A percentile compares a stretch with the other conserved stretches of the same genome.
phyloP scores from a whole-genome alignment of 2,113 vertebrate genomes.

The Recurvirostra avosetta region DNA sequence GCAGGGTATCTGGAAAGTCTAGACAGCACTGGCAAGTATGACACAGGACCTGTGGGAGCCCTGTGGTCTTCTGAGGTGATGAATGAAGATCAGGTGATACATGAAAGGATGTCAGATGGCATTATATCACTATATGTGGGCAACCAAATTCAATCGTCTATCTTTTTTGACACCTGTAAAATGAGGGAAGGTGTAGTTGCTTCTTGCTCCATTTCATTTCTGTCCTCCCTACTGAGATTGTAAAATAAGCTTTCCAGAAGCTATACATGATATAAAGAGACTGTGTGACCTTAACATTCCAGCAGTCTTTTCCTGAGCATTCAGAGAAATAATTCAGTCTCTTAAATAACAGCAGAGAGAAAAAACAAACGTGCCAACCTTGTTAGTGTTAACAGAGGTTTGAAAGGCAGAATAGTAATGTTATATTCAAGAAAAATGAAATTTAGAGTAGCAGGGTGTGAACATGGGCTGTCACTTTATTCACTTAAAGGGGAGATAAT shows the following conservation, averaged over 20 bases:
- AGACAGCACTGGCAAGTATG: not conserved
- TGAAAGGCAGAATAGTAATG: not conserved
- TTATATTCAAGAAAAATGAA: not conserved
- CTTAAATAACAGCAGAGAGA: not conserved
- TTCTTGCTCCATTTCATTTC: not conserved
- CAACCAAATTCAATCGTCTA: not conserved
- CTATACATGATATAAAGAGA: not conserved
- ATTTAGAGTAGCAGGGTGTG: not conserved
- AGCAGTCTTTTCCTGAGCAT: not conserved
- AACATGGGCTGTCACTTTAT: not conserved
- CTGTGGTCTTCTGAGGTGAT: not conserved
- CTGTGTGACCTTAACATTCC: not conserved
- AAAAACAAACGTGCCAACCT: not conserved
- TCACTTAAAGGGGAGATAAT: not conserved
- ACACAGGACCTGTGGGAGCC: not conserved
- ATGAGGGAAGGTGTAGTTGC: not conserved
- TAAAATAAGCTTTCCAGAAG: not conserved
- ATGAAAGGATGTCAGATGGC: not conserved
- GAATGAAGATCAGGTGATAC: not conserved
- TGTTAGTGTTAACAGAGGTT: not conserved
- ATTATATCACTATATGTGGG: not conserved
- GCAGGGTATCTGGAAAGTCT: not conserved
- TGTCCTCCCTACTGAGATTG: not conserved
- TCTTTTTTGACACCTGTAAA: not conserved
- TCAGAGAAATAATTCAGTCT: not conserved